Conservation (phyloP, 1,140 invertebrate species). For the Adelges cooleyi region DNA sequence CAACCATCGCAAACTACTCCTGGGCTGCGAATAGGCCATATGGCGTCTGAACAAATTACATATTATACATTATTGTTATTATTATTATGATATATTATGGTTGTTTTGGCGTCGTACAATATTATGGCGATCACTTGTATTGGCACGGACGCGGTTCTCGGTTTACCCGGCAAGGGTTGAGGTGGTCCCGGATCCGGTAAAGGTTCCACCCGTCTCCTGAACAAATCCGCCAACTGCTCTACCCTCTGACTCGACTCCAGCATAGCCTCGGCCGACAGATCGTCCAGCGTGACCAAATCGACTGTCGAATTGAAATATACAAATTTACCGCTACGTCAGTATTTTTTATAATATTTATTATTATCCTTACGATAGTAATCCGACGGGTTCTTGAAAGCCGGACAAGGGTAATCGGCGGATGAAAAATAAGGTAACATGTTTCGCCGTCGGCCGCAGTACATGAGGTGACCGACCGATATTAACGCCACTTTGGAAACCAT, state of each 20-base stretch:
- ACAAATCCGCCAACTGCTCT: conserved; percentile 74
- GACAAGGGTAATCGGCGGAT: conserved; percentile 86
- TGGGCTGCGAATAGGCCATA: conserved; percentile 75
- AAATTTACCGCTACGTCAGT: background rate
- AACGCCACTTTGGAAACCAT: conserved; percentile 81
- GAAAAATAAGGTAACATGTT: conserved; percentile 90
- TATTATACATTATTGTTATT: background rate
- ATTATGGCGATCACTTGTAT: conserved; percentile 57
- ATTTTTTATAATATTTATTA: background rate
- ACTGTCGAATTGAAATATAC: conserved; percentile 50
- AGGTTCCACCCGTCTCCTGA: conserved; percentile 49
- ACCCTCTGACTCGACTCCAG: conserved; percentile 86
- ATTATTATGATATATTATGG: background rate
- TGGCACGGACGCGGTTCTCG: conserved; percentile 47
- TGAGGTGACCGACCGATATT: conserved; percentile 74
- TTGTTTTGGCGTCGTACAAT: conserved; percentile 49
- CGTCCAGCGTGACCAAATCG: conserved; percentile 84
- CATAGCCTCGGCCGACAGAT: conserved; percentile 83
- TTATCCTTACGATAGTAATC: conserved; percentile 80
- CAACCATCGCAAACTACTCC: conserved; percentile 64
- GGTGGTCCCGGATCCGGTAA: conserved; percentile 66
- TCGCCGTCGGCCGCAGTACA: conserved; percentile 77
- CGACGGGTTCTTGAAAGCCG: conserved; percentile 89
- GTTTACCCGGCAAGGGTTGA: conserved; percentile 53
- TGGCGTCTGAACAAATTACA: conserved; percentile 45